Conservation (phyloP, 30 jellyfish, hydroid and myxozoan species). For the Sanderia malayensis region DNA sequence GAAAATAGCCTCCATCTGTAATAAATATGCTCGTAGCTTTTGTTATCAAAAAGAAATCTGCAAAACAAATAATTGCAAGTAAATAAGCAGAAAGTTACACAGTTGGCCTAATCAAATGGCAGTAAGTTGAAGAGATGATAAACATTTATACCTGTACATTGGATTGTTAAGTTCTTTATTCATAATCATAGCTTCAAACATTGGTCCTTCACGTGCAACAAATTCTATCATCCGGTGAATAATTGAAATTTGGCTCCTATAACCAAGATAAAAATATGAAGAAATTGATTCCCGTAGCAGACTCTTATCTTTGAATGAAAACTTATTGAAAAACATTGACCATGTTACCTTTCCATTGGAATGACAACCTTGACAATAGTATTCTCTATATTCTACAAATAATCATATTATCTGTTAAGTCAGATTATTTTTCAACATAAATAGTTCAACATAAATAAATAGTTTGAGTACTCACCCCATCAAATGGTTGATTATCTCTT, state of each 20-base stretch:
- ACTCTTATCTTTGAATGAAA: too few relatives aligned
- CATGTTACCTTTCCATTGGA: constrained; percentile 99
- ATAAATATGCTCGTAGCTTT: constrained; percentile 89
- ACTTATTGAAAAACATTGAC: too few relatives aligned
- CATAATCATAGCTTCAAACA: constrained; percentile 99
- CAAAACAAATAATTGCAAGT: too few relatives aligned
- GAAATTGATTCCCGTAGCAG: too few relatives aligned
- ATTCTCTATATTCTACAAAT: constrained; percentile 96
- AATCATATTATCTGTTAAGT: constrained; percentile 56
- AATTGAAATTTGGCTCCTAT: constrained; percentile 75
- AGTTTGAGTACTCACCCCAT: constrained; percentile 66
- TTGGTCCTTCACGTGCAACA: constrained; percentile 98
- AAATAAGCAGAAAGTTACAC: too few relatives aligned
- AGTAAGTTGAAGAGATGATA: not conserved
- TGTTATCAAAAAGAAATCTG: constrained; percentile 90
- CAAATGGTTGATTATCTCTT: constrained; percentile 58
- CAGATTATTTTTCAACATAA: constrained; percentile 9
- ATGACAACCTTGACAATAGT: constrained; percentile 97
- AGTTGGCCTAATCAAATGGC: not conserved
- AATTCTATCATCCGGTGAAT: constrained; percentile 87
- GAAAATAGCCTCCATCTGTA: constrained; percentile 96
- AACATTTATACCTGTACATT: constrained; percentile 96
- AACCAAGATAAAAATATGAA: constrained; percentile 9
- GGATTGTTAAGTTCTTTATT: constrained; percentile 89
- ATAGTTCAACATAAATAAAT: not conserved